Base-by-base conservation (phyloP, 2,888 invertebrate genomes). In the Rhimphoctona megacephalus region DNA sequence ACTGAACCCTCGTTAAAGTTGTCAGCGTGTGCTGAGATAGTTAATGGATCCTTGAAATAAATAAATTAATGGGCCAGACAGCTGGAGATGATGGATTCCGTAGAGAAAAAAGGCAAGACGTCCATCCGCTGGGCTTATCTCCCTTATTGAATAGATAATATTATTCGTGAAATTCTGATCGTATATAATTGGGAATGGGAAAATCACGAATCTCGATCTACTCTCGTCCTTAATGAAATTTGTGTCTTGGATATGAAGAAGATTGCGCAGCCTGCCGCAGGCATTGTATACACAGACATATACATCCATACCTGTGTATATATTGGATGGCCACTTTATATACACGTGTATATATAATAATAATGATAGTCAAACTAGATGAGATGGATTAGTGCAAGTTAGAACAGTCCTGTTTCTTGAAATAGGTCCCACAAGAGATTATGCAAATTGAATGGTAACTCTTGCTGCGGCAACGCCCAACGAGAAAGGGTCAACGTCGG, bases 351-450 rank as follows among this genome's bases (percentile, higher is more conserved):
- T 69, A 52, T 49, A 39, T 43, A 43, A 33, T 36, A 17, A 61
- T 43, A 43, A 82, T 43, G 36, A 33, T 33, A 61, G 54, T 49
- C 39, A 36, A 39, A 19, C 43, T 69, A 86, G 83, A 83, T 72
- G 79, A 76, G 83, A 86, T 77, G 86, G 83, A 86, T 86, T 86
- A 86, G 72, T 66, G 69, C 57, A 80, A 77, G 81, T 81, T 83
- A 72, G 81, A 81, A 83, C 86, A 87, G 85, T 88, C 88, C 83
- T 88, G 89, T 87, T 90, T 90, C 90, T 89, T 88, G 86, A 74
- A 80, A 86, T 85, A 86, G 87, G 86, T 89, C 85, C 83, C 83
- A 85, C 73, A 36, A 79, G 74, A 84, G 89, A 90, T 90, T 90
- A 90, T 90, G 89, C 86, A 89, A 89, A 90, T 88, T 77, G 30